These are phyloP conservation scores for Dicycla oo DNA, from an alignment of 2,888 invertebrate genomes.

Conservation along the genomic window DNA sequence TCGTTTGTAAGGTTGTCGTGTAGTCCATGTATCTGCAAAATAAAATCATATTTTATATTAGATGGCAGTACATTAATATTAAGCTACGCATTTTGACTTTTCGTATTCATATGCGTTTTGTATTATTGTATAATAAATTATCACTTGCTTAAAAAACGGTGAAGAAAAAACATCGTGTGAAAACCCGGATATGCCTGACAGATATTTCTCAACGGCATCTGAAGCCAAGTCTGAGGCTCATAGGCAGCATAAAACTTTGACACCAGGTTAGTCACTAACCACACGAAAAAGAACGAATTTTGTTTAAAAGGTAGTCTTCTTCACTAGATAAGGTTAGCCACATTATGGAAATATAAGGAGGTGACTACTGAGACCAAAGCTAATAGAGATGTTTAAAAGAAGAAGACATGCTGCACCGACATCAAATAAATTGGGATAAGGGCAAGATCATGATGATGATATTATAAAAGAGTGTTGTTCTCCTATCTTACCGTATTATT, in stretches of 20 bases:
- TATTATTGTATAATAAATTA: too few relatives aligned
- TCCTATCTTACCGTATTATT: neutral
- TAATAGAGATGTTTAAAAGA: neutral
- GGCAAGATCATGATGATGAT: neutral
- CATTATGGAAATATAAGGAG: too few relatives aligned
- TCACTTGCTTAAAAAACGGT: too few relatives aligned
- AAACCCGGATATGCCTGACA: too few relatives aligned
- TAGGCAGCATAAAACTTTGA: too few relatives aligned
- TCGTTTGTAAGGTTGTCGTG: neutral
- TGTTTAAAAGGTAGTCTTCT: neutral
- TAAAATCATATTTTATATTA: neutral
- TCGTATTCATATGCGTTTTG: too few relatives aligned
- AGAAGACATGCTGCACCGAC: neutral
- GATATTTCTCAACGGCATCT: too few relatives aligned
- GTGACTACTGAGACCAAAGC: neutral
- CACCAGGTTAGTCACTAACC: too few relatives aligned
- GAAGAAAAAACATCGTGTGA: too few relatives aligned
- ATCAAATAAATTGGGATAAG: neutral
- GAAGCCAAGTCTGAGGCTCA: too few relatives aligned
- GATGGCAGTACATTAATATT: neutral
- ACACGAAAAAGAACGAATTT: neutral
- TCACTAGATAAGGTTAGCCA: neutral
- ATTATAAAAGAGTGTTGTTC: neutral
- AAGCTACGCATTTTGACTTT: too few relatives aligned
- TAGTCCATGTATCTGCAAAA: conserved; percentile 1